These are phyloP conservation scores for Oconnorella tubifera DNA, from an alignment of 2,888 invertebrate species.

Conservation along the genomic window DNA sequence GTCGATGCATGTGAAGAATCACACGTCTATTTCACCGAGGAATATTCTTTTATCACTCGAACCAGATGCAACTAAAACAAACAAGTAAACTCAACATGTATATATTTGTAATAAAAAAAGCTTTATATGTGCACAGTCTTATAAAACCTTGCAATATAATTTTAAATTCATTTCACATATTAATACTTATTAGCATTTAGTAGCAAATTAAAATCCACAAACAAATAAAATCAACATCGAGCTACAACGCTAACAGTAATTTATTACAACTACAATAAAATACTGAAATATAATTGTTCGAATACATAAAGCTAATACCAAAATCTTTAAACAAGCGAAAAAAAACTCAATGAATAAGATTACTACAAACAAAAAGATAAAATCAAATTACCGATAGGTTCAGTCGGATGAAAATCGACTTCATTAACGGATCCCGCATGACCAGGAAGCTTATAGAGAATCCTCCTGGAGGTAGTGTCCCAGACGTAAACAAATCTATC, in stretches of 20 bases:
- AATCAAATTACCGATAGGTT: constrained; percentile 76
- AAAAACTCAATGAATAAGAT: not conserved
- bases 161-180: no score
- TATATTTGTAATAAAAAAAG: no score
- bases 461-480: constrained; percentile 88
- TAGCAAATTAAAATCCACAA: no score
- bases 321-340: not conserved
- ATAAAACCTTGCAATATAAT: no score
- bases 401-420: constrained; percentile 87
- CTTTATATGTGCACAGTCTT: no score
- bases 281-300: constrained; percentile 4
- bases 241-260: no score
- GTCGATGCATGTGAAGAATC: no score
- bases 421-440: constrained; percentile 97
- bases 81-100: no score
- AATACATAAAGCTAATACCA: constrained; percentile 4
- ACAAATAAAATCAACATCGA: no score
- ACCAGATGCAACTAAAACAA: constrained; percentile 71
- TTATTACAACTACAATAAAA: no score
- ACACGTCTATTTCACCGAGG: constrained; percentile 92
- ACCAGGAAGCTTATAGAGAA: constrained; percentile 93
- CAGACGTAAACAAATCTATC: constrained; percentile 94
- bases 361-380: constrained; percentile 5
- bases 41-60: constrained; percentile 94
- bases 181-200: no score